Conservation (phyloP, 1,140 invertebrate genomes). For the Trachymyrmex cornetzi region DNA sequence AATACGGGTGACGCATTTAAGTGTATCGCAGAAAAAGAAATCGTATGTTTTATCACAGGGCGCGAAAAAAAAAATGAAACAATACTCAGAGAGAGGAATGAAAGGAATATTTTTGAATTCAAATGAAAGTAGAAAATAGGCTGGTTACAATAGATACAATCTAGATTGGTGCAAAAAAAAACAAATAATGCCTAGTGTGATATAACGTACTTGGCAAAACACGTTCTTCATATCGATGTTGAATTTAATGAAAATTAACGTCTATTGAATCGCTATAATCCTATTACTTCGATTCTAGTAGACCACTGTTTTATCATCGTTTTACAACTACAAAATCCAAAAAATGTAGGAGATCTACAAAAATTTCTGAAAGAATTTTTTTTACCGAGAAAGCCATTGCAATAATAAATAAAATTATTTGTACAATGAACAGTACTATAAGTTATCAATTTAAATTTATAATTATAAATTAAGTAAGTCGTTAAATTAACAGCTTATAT, state of each 20-base stretch:
- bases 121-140: slow-evolving; percentile 21
- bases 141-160: slow-evolving; percentile 9
- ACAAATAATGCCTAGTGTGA: slow-evolving; percentile 13
- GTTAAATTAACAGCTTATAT: neutral
- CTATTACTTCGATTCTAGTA: neutral
- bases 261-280: neutral
- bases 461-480: neutral
- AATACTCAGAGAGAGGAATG: neutral
- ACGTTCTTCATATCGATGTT: slow-evolving; percentile 5
- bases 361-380: neutral
- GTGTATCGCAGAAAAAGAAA: neutral
- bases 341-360: neutral
- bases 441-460: neutral
- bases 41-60: neutral
- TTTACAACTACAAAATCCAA: neutral
- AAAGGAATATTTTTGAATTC: slow-evolving; percentile 30
- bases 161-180: neutral
- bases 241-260: slow-evolving; percentile 22
- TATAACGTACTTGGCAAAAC: neutral
- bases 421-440: neutral
- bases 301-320: neutral
- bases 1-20: neutral
- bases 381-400: neutral
- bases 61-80: neutral
- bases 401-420: neutral